Evolutionary conservation across 2,888 invertebrate species (phyloP), one percentile per base, ranked within the genome.

Genomic region (Ophion costatus): DNA sequence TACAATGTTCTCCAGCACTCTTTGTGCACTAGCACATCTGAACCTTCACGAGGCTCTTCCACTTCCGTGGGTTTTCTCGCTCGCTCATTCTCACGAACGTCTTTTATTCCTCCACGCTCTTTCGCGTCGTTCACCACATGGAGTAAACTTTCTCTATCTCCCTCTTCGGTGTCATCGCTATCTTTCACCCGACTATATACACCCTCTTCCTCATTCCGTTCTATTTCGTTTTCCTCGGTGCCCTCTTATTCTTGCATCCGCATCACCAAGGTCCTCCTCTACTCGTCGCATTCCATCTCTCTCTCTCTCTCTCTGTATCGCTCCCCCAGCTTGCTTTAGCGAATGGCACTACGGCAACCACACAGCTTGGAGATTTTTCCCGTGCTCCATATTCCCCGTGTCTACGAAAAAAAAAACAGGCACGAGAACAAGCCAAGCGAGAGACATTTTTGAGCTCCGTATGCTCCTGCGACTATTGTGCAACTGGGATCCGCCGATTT

Each of bases 381-480:
- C 88, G 88, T 89, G 81, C 85, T 87, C 91, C 91, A 89, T 89
- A 88, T 88, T 87, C 88, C 83, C 87, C 87, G 88, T 88, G 88
- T 88, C 85, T 82, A 67, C 81, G 85, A 86, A 71, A 88, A 86
- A 82, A 87, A 89, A 89, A 83, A 80, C 86, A n/a, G n/a, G n/a
- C 87, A 80, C 86, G 64, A 73, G 77, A 82, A 66, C 84, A 85
- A 85, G 80, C 73, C 86, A 83, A 88, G 79, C 83, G 22, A 83
- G 78, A 80, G 82, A 78, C 78, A 67, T 80, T 84, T 80, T 80
- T 63, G 59, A 61, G 74, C 45, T 75, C 17, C 22, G 38, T 57
- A 51, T 42, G 71, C 22, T 63, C 56, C 63, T 38, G 56, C 17
- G 51, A 59, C 71, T 74, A 76, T 83, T 80, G 71, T 76, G 83